phyloP scores from a whole-genome alignment of 2,113 vertebrate genomes.

The Rostratula benghalensis region DNA sequence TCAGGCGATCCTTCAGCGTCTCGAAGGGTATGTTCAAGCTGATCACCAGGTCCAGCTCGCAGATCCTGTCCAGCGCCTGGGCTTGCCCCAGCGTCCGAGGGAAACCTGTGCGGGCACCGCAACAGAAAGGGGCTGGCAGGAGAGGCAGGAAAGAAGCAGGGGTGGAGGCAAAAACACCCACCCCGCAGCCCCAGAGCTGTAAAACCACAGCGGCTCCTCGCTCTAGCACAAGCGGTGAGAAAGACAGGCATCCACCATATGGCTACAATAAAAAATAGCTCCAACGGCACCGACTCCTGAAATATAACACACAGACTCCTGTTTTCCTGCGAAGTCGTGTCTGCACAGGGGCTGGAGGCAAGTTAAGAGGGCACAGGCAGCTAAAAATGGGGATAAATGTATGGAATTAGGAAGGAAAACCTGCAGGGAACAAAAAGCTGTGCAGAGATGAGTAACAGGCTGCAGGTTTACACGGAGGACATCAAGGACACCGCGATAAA shows the following conservation, averaged over 20 bases:
- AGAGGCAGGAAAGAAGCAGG: background rate
- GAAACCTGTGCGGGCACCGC: constrained; percentile 78
- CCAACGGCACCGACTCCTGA: background rate
- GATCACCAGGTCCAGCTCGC: constrained; percentile 88
- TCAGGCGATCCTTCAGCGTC: constrained; percentile 90
- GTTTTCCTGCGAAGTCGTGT: background rate
- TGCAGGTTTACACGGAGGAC: background rate
- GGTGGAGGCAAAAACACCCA: background rate
- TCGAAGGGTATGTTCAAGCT: constrained; percentile 92
- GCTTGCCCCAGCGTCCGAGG: constrained; percentile 89
- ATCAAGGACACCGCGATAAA: background rate
- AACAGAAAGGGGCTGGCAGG: rapidly evolving
- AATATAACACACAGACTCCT: background rate
- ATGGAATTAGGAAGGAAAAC: background rate
- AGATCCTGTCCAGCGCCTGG: constrained; percentile 82
- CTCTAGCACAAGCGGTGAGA: background rate
- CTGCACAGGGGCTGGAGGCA: background rate
- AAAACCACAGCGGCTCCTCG: background rate
- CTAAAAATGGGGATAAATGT: rapidly evolving
- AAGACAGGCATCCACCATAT: background rate
- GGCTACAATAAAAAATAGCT: constrained; percentile 32
- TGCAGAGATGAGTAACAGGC: rapidly evolving
- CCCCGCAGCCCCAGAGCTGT: background rate
- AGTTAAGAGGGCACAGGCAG: background rate
- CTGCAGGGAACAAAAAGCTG: background rate